Conservation (phyloP, 2,797 vertebrate genomes). For the Lepus oiostolus region DNA sequence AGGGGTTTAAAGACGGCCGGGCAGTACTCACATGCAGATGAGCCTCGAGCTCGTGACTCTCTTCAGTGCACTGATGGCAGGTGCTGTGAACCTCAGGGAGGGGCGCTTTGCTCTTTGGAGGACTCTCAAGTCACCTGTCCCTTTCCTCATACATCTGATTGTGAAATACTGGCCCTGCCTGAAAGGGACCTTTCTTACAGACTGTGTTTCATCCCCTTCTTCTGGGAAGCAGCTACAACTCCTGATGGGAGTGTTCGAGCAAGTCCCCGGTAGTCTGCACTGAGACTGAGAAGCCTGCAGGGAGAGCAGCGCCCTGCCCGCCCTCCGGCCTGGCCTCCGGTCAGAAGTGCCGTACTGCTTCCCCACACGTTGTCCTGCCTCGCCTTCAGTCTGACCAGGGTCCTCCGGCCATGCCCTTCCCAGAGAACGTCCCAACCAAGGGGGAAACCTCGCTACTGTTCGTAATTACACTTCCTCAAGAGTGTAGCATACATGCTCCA, state of each 20-base stretch:
- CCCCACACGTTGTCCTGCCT: neutral
- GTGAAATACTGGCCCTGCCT: constrained; percentile 62
- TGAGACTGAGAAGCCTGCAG: neutral
- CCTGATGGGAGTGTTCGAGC: constrained; percentile 40
- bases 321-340: neutral
- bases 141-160: constrained; percentile 49
- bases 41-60: neutral
- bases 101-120: neutral
- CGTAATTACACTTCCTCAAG: constrained; percentile 43
- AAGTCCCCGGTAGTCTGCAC: constrained; percentile 33
- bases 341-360: neutral
- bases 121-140: constrained; percentile 54
- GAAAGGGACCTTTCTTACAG: constrained; percentile 27
- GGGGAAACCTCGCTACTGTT: constrained; percentile 2
- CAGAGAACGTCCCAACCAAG: constrained; percentile 38
- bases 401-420: neutral
- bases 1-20: constrained; percentile 8
- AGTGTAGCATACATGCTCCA: neutral
- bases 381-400: neutral
- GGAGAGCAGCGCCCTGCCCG: neutral
- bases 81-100: neutral
- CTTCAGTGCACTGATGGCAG: constrained; percentile 20
- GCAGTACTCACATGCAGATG: neutral
- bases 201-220: constrained; percentile 63
- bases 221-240: constrained; percentile 53